Evolutionary conservation across 2,888 invertebrate genomes (phyloP), one percentile per base, ranked within the genome.

Genomic region (Euplexia lucipara): DNA sequence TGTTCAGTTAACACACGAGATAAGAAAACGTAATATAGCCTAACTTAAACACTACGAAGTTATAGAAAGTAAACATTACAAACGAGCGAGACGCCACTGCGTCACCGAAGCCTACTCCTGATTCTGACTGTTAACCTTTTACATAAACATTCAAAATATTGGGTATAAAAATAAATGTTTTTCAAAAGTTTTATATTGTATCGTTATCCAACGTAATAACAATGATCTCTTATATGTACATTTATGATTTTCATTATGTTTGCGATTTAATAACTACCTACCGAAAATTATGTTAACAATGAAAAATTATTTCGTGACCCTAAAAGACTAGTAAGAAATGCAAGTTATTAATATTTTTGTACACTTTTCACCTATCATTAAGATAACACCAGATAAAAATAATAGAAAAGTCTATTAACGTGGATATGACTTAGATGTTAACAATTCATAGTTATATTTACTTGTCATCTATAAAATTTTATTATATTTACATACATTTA

Each of bases 281-380:
- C 83, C 79, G 87, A 85, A 83, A 79, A 71, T 70, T 83, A 81
- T 86, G 83, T 84, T 73, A 86, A 88, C 86, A 86, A 83, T 78
- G 81, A 83, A 74, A 83, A 83, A 82, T 53, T 79, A 85, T 86
- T 90, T 90, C 88, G 92, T 93, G 95, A 93, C 92, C 92, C 93
- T 93, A 94, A 88, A 84, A 90, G 94, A 95, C 95, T 95, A 95
- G 94, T 91, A 86, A 91, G 92, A 95, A 95, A 95, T 94, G 94
- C 94, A 93, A 90, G 89, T 45, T 90, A 89, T 89, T 91, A 78
- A 88, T 91, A 89, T 88, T 90, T 93, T 94, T 94, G 94, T 95
- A 95, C 95, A 95, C 84, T 91, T 91, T 91, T 91, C 87, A 88
- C 94, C 92, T 95, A 95, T 86, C 86, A 95, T 91, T 95, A 95